Conservation (phyloP, 2,888 invertebrate genomes). For the Baccha elongata region DNA sequence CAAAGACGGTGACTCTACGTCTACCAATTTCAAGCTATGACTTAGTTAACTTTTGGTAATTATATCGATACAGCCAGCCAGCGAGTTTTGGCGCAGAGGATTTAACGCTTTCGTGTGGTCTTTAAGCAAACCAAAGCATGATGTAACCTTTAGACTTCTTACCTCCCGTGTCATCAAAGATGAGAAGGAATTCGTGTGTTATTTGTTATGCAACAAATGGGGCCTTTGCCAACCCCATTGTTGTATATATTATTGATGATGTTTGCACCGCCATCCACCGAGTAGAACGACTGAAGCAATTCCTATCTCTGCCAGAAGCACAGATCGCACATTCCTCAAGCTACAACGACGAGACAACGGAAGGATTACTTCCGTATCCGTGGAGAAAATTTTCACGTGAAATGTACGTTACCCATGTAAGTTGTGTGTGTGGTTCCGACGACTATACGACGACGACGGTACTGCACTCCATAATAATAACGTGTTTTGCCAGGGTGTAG, state of each 20-base stretch:
- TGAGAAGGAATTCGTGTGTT: slow-evolving; percentile 16
- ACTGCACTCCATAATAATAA: slow-evolving; percentile 8
- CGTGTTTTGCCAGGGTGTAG: slow-evolving; percentile 10
- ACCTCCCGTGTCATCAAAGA: slow-evolving; percentile 6
- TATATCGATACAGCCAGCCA: neutral
- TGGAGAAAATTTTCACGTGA: slow-evolving; percentile 51
- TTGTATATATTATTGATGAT: slow-evolving; percentile 44
- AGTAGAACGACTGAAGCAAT: neutral
- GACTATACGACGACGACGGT: neutral
- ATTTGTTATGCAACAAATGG: slow-evolving; percentile 47
- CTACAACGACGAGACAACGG: slow-evolving; percentile 13
- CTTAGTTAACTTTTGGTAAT: slow-evolving; percentile 16
- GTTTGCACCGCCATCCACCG: slow-evolving; percentile 9
- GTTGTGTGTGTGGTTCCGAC: slow-evolving; percentile 1
- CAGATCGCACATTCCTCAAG: slow-evolving; percentile 34
- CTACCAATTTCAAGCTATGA: slow-evolving; percentile 6
- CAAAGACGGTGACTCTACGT: slow-evolving; percentile 7
- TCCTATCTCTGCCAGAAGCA: neutral
- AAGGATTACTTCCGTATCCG: slow-evolving; percentile 70
- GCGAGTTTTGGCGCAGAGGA: slow-evolving; percentile 6
- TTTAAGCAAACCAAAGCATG: slow-evolving; percentile 5
- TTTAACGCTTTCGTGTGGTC: slow-evolving; percentile 6
- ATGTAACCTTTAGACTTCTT: slow-evolving; percentile 15
- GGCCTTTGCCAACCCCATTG: slow-evolving; percentile 5
- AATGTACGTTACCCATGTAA: slow-evolving; percentile 57